These are phyloP conservation scores for Crotalus horridus DNA, from an alignment of 2,113 vertebrate genomes.

Conservation along the genomic window DNA sequence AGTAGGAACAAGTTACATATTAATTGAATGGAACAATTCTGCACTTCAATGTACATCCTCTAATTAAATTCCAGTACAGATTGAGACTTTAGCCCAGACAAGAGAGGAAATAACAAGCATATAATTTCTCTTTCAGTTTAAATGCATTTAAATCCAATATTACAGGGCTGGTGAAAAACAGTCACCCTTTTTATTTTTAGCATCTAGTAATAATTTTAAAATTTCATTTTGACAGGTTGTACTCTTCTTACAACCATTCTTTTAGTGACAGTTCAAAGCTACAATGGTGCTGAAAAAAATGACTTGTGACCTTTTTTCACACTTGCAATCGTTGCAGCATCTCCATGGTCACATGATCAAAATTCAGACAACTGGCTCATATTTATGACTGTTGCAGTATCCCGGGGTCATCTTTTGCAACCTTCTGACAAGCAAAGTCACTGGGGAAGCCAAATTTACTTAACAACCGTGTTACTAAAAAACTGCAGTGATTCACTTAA, in stretches of 20 bases:
- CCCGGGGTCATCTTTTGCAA: background rate
- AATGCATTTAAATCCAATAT: background rate
- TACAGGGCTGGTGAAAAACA: background rate
- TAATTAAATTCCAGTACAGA: background rate
- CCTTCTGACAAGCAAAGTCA: background rate
- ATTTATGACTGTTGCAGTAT: background rate
- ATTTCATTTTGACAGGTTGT: background rate
- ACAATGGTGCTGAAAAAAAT: background rate
- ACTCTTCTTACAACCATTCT: background rate
- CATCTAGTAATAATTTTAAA: background rate
- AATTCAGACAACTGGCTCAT: background rate
- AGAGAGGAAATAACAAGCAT: background rate
- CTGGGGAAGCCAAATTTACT: background rate
- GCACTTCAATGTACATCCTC: background rate
- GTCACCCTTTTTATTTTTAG: background rate
- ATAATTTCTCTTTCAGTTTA: background rate
- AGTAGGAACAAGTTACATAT: background rate
- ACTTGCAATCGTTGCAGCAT: background rate
- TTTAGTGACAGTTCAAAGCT: background rate
- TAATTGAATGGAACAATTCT: background rate
- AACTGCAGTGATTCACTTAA: background rate
- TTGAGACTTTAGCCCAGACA: background rate
- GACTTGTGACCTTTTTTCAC: background rate
- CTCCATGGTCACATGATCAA: background rate
- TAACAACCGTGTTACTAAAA: background rate